Percentiles rank a stretch among this genome's conserved stretches.
phyloP scores from a whole-genome alignment of 2,113 vertebrate genomes.

The Acanthisitta chloris region DNA sequence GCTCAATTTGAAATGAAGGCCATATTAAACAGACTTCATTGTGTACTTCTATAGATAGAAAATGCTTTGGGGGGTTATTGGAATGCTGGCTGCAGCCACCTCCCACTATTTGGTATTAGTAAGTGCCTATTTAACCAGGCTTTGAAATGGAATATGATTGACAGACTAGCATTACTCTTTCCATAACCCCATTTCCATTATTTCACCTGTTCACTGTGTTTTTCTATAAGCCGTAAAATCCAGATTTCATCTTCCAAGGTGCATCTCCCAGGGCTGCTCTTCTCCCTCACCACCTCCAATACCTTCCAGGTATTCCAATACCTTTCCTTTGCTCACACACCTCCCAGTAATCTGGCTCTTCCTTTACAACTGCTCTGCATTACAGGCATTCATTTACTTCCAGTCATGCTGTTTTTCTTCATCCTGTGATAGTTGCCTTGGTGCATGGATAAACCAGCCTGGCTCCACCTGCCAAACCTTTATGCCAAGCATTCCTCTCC shows the following conservation, averaged over 20 bases:
- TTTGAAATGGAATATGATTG: not conserved
- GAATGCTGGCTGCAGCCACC: not conserved
- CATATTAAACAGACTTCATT: conserved; percentile 19
- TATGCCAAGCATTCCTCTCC: not conserved
- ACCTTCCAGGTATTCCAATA: not conserved
- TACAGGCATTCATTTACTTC: not conserved
- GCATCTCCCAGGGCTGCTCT: not conserved
- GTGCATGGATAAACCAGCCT: not conserved
- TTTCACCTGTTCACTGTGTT: not conserved
- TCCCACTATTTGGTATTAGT: not conserved
- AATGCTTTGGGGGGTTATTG: not conserved
- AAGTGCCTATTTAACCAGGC: conserved; percentile 5
- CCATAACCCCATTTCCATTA: not conserved
- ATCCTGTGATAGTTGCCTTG: not conserved
- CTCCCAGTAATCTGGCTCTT: not conserved
- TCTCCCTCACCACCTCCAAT: not conserved
- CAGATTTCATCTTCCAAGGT: not conserved
- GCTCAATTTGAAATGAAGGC: conserved; percentile 39
- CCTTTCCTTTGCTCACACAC: not conserved
- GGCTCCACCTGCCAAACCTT: not conserved
- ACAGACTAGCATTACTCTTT: not conserved
- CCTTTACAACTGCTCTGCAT: rapidly evolving
- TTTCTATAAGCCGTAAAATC: not conserved
- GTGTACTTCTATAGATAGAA: not conserved
- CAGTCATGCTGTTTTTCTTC: not conserved